These are phyloP conservation scores for Synaphobranchus kaupii DNA, from an alignment of 2,797 vertebrate genomes.

Conservation along the genomic window DNA sequence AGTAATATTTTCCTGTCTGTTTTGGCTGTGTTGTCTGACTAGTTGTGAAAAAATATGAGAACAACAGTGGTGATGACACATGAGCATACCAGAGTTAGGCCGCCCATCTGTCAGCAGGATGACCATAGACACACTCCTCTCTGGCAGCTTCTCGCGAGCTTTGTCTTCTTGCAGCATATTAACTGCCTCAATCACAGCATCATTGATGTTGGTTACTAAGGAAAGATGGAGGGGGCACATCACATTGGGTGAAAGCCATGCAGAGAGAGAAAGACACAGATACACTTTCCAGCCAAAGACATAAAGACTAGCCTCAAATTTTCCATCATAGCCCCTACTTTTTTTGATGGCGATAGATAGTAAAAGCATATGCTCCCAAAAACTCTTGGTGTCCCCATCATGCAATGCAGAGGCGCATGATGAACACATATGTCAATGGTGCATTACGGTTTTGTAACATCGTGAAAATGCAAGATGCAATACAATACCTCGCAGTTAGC, in stretches of 20 bases:
- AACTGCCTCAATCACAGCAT: slow-evolving; percentile 74
- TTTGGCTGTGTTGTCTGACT: neutral
- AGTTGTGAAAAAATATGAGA: neutral
- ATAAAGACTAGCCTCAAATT: too few species aligned
- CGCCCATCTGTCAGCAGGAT: slow-evolving; percentile 88
- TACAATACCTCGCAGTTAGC: neutral
- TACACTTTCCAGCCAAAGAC: neutral
- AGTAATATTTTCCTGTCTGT: neutral
- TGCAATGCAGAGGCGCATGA: neutral
- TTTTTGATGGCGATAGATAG: neutral
- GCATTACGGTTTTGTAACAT: neutral
- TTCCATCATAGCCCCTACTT: too few species aligned
- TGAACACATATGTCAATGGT: neutral
- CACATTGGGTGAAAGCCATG: slow-evolving; percentile 2
- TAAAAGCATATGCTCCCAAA: neutral
- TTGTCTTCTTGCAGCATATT: slow-evolving; percentile 60
- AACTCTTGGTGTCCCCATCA: neutral
- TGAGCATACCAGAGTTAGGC: slow-evolving; percentile 76
- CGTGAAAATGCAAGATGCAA: neutral
- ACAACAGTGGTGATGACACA: neutral
- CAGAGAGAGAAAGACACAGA: neutral
- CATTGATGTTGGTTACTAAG: slow-evolving; percentile 83
- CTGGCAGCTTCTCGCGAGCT: slow-evolving; percentile 57
- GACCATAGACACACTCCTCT: slow-evolving; percentile 77
- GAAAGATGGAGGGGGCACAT: slow-evolving; percentile 22